Conservation (phyloP, 2,113 vertebrate genomes). For the Sinocyclocheilus maitianheensis region DNA sequence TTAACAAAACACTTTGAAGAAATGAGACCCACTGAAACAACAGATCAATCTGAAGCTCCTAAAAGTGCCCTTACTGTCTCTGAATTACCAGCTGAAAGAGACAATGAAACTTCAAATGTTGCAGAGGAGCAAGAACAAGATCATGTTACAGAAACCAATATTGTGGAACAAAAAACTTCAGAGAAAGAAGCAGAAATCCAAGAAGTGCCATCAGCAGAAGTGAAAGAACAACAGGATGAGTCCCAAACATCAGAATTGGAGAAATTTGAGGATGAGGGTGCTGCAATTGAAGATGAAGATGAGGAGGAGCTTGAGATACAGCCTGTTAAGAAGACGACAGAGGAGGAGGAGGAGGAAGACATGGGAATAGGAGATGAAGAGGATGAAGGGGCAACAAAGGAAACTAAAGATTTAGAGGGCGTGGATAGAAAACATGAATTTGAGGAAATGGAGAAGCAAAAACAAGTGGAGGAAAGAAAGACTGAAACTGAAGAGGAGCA, state of each 20-base stretch:
- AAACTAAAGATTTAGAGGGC: slow-evolving; percentile 69
- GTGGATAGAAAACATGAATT: slow-evolving; percentile 80
- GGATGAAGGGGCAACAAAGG: slow-evolving; percentile 68
- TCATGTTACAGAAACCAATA: slow-evolving; percentile 44
- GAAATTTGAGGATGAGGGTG: slow-evolving; percentile 74
- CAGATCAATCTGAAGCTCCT: slow-evolving; percentile 55
- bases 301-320: slow-evolving; percentile 68
- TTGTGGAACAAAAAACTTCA: slow-evolving; percentile 55
- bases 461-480: slow-evolving; percentile 66
- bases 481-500: slow-evolving; percentile 71
- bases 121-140: slow-evolving; percentile 8
- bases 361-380: slow-evolving; percentile 76
- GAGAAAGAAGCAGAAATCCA: slow-evolving; percentile 64
- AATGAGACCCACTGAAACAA: slow-evolving; percentile 61
- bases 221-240: slow-evolving; percentile 59
- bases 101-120: slow-evolving; percentile 37
- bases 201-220: slow-evolving; percentile 66
- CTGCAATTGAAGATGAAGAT: slow-evolving; percentile 71
- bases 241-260: slow-evolving; percentile 65
- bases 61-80: slow-evolving; percentile 48
- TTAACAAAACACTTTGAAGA: slow-evolving; percentile 87
- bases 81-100: slow-evolving; percentile 55
- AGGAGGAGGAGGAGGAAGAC: slow-evolving; percentile 65
- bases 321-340: slow-evolving; percentile 54
- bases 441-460: slow-evolving; percentile 78